These are phyloP conservation scores for Atlantisia rogersi DNA, from an alignment of 2,113 vertebrate genomes.

Conservation along the genomic window DNA sequence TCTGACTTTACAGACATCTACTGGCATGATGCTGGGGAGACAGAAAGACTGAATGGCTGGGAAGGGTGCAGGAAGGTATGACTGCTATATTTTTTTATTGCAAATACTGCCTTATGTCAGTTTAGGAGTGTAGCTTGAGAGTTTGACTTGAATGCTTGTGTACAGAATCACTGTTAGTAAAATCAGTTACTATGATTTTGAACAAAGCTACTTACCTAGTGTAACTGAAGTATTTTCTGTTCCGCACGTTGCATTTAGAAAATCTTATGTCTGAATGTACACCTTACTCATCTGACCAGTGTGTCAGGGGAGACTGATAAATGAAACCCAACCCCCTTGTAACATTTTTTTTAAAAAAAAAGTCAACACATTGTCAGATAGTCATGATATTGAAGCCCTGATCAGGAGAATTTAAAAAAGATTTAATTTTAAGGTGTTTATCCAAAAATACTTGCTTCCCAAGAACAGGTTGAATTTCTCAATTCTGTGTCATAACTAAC, in stretches of 20 bases:
- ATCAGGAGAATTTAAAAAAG: not conserved
- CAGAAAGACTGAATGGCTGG: not conserved
- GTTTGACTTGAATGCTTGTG: not conserved
- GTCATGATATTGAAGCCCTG: not conserved
- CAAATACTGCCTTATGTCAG: not conserved
- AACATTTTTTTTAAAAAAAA: not conserved
- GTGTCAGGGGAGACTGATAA: not conserved
- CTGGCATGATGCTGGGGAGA: not conserved
- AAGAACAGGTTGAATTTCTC: not conserved
- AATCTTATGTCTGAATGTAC: not conserved
- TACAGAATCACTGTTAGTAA: not conserved
- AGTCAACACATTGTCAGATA: not conserved
- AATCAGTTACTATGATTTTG: not conserved
- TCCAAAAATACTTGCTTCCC: not conserved
- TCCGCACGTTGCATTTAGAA: not conserved
- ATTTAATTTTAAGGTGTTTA: not conserved
- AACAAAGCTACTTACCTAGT: not conserved
- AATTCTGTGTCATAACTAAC: not conserved
- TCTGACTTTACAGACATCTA: not conserved
- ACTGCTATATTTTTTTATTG: not conserved
- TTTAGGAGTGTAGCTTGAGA: not conserved
- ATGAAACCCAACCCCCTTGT: not conserved
- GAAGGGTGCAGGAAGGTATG: not conserved
- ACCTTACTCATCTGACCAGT: not conserved
- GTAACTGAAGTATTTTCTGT: not conserved